Conservation (phyloP, 2,113 vertebrate genomes). For the Dascyllus trimaculatus region DNA sequence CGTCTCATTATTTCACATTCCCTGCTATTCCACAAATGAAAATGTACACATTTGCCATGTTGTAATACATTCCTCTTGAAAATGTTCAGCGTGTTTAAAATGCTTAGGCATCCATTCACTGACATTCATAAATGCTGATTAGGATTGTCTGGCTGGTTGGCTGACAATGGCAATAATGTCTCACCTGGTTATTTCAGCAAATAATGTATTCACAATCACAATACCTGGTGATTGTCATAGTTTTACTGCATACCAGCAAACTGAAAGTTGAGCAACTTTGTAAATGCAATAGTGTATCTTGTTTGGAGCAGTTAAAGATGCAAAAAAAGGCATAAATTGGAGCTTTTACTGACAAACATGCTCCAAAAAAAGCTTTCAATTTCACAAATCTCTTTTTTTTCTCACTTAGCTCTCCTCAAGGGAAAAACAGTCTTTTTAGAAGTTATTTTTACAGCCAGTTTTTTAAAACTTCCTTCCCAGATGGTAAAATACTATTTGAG, state of each 20-base stretch:
- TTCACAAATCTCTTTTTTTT: too few relatives aligned
- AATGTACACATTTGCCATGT: slow-evolving; percentile 4
- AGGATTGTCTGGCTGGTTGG: neutral
- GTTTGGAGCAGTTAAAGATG: neutral
- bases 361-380: too few relatives aligned
- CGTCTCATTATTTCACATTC: slow-evolving; percentile 19
- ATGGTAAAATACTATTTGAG: too few relatives aligned
- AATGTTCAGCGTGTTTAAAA: slow-evolving; percentile 12
- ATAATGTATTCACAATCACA: neutral
- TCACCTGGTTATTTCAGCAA: neutral
- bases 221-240: neutral
- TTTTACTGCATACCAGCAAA: neutral
- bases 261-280: neutral
- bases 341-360: neutral
- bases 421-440: too few relatives aligned
- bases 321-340: neutral
- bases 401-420: too few relatives aligned
- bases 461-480: too few relatives aligned
- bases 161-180: neutral
- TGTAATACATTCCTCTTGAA: slow-evolving; percentile 8
- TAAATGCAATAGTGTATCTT: neutral
- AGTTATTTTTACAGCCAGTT: too few relatives aligned
- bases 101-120: neutral
- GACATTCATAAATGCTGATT: slow-evolving; percentile 10
- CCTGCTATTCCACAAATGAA: slow-evolving; percentile 1